Percentiles rank a stretch among this genome's conserved stretches.
Evolutionary conservation across 2,888 invertebrate species (phyloP).

Genomic region (Eilema sororculum): DNA sequence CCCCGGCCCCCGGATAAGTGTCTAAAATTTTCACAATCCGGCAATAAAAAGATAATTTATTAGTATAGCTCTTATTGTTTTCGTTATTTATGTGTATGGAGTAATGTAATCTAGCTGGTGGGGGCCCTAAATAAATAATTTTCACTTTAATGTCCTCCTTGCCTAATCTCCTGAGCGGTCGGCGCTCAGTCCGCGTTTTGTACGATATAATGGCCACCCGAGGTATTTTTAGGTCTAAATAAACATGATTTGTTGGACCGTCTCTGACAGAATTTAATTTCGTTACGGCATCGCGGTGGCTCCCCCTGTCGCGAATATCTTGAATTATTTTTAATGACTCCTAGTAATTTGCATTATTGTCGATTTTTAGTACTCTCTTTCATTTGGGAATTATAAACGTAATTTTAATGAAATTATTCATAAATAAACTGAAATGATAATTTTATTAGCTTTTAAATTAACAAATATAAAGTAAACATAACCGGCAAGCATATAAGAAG

Average conservation of each 20-base stretch:
- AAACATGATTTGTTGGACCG: constrained; percentile 86
- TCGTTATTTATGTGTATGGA: constrained; percentile 87
- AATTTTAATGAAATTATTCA: not conserved
- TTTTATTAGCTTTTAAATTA: not conserved
- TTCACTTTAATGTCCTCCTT: constrained; percentile 86
- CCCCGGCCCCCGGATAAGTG: constrained; percentile 81
- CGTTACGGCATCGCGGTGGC: constrained; percentile 68
- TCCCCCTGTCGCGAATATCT: constrained; percentile 76
- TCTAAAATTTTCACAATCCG: constrained; percentile 88
- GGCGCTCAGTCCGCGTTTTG: constrained; percentile 77
- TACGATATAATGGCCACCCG: constrained; percentile 83
- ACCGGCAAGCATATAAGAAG: not conserved
- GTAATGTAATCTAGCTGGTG: constrained; percentile 86
- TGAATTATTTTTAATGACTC: constrained; percentile 82
- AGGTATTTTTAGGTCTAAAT: constrained; percentile 87
- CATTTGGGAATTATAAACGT: constrained; percentile 1
- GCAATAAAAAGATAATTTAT: constrained; percentile 88
- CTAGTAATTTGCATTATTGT: constrained; percentile 61
- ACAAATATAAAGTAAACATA: not conserved
- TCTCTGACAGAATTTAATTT: constrained; percentile 86
- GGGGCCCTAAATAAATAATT: constrained; percentile 87
- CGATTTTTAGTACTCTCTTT: constrained; percentile 49
- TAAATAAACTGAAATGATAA: not conserved
- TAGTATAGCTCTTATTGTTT: constrained; percentile 87
- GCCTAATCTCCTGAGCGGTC: constrained; percentile 85